Conservation (phyloP, 2,888 invertebrate species). For the Argyresthia goedartella region DNA sequence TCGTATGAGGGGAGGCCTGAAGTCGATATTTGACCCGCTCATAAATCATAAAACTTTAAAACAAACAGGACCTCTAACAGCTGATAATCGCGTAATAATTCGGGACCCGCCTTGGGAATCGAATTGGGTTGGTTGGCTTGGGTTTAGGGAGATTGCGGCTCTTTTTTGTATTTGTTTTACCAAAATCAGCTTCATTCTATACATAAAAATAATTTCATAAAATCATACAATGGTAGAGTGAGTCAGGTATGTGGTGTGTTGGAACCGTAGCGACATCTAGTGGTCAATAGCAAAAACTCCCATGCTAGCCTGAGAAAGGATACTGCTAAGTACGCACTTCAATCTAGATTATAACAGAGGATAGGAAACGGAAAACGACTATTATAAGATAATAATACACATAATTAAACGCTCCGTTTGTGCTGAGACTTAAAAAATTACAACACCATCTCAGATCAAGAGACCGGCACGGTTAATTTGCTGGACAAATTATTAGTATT, state of each 20-base stretch:
- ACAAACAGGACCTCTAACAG: conserved; percentile 36
- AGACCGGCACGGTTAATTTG: conserved; percentile 39
- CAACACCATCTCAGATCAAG: conserved; percentile 27
- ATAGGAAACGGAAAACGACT: conserved; percentile 14
- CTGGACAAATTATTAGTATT: conserved; percentile 52
- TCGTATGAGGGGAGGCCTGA: conserved; percentile 14
- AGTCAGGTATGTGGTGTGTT: neutral
- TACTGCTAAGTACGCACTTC: neutral
- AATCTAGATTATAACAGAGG: conserved; percentile 9
- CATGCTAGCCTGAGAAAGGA: neutral
- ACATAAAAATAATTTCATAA: neutral
- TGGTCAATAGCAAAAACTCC: neutral
- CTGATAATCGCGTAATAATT: conserved; percentile 54
- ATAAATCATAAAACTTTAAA: conserved; percentile 60
- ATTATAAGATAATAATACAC: conserved; percentile 4
- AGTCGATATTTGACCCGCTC: conserved; percentile 27
- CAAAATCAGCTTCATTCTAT: neutral
- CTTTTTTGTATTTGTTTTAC: neutral
- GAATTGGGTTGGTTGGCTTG: conserved; percentile 22
- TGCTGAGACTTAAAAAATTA: conserved; percentile 42
- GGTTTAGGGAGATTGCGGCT: conserved; percentile 18
- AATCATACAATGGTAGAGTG: neutral
- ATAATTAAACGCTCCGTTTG: conserved; percentile 22
- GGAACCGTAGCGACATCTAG: neutral
- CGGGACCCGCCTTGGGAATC: conserved; percentile 32